These are phyloP conservation scores for Chaetops frenatus DNA, from an alignment of 2,113 vertebrate species.

Conservation along the genomic window DNA sequence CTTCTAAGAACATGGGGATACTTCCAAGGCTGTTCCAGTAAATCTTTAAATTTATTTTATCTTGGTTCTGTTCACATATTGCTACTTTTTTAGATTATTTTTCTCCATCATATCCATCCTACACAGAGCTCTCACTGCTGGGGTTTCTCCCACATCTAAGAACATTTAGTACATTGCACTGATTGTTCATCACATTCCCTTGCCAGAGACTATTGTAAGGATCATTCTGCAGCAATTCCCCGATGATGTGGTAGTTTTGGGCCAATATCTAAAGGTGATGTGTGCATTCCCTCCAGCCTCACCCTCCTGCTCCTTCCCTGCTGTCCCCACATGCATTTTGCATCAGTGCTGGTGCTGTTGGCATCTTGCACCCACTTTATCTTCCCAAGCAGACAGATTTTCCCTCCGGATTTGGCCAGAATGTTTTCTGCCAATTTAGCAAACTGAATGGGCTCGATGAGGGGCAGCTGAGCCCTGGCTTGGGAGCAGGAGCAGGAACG, in stretches of 20 bases:
- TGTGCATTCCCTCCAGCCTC: not conserved
- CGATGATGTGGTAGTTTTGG: not conserved
- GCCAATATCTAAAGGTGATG: not conserved
- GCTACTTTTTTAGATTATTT: no score
- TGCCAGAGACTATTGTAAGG: not conserved
- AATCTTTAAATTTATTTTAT: not conserved
- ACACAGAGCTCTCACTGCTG: not conserved
- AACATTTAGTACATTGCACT: not conserved
- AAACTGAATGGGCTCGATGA: not conserved
- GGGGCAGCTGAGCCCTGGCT: not conserved
- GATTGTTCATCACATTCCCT: not conserved
- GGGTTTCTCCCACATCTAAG: not conserved
- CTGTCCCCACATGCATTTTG: fast-evolving
- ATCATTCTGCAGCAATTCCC: not conserved
- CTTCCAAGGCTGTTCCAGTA: not conserved
- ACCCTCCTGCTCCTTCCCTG: not conserved
- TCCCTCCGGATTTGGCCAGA: not conserved
- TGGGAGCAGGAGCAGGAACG: not conserved
- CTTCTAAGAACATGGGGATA: fast-evolving
- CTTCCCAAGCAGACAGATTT: not conserved
- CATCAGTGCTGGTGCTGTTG: not conserved
- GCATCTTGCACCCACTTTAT: fast-evolving
- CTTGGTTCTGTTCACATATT: not conserved
- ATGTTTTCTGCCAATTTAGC: not conserved
- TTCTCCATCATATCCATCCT: not conserved